A percentile compares a stretch with the other conserved stretches of the same genome.
Evolutionary conservation across 2,888 invertebrate species (phyloP).

Genomic region (Crossocerus cetratus): DNA sequence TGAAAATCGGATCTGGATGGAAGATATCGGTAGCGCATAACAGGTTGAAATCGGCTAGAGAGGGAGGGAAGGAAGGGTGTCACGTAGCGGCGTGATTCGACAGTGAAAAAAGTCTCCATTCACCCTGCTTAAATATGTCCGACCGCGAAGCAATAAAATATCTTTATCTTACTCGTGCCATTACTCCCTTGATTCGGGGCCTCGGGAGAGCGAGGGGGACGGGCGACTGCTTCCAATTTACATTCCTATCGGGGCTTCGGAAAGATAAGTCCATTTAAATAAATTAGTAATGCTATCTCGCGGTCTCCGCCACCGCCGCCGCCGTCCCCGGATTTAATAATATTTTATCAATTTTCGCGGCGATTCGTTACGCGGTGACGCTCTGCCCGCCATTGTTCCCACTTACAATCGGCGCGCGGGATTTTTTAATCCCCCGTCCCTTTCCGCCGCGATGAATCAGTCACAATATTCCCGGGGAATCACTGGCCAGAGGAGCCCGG

Average conservation of each 20-base stretch:
- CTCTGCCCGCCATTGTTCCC: constrained; percentile 37
- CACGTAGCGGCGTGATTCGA: constrained; percentile 17
- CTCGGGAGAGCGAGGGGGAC: background rate
- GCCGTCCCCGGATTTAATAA: constrained; percentile 70
- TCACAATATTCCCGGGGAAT: constrained; percentile 11
- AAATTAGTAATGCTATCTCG: constrained; percentile 76
- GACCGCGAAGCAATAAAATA: constrained; percentile 75
- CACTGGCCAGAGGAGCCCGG: background rate
- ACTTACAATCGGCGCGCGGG: constrained; percentile 38
- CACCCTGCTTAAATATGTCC: constrained; percentile 73
- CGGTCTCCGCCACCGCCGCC: constrained; percentile 39
- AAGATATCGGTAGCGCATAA: background rate
- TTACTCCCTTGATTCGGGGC: constrained; percentile 74
- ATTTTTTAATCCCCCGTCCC: constrained; percentile 40
- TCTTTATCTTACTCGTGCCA: constrained; percentile 76
- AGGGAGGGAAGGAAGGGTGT: background rate
- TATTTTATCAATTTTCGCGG: constrained; percentile 76
- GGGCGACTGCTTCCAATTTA: constrained; percentile 71
- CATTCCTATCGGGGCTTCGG: constrained; percentile 76
- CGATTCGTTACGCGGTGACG: constrained; percentile 71
- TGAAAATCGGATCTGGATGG: background rate
- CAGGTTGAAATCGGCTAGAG: background rate
- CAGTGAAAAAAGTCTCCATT: constrained; percentile 51
- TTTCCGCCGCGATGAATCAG: constrained; percentile 44
- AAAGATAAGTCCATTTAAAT: constrained; percentile 77